These are phyloP conservation scores for Poeciliopsis turrubarensis DNA, from an alignment of 2,113 vertebrate species.

Conservation along the genomic window DNA sequence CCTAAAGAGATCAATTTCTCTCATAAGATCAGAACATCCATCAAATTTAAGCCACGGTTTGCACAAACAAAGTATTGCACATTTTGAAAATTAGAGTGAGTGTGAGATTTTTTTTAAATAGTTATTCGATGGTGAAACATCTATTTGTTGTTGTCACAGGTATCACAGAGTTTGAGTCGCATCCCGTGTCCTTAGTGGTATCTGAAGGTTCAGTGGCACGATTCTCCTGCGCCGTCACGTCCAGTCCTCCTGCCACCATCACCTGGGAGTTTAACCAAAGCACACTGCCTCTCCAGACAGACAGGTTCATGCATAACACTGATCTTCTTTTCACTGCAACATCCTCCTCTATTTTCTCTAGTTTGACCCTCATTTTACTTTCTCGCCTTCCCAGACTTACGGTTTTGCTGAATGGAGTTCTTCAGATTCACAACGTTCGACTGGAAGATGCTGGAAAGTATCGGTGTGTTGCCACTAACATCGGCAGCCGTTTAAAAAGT, in stretches of 20 bases:
- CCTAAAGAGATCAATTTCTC: conserved; percentile 52
- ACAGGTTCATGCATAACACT: conserved; percentile 81
- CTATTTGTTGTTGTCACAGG: conserved; percentile 68
- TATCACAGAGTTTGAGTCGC: conserved; percentile 88
- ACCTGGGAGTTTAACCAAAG: conserved; percentile 95
- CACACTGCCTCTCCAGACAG: conserved; percentile 80
- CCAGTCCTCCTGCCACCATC: conserved; percentile 86
- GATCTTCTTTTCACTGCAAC: background rate
- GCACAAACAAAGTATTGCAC: conserved; percentile 12
- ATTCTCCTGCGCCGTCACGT: conserved; percentile 88
- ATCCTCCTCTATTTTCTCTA: background rate
- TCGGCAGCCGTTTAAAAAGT: conserved; percentile 84
- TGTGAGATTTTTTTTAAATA: background rate
- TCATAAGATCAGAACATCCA: conserved; percentile 52
- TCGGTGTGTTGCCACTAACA: conserved; percentile 87
- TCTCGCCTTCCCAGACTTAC: conserved; percentile 83
- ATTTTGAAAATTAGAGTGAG: background rate
- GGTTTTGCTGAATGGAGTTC: conserved; percentile 87
- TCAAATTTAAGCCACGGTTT: conserved; percentile 48
- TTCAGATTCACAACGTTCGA: conserved; percentile 91
- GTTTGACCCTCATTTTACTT: conserved; percentile 1
- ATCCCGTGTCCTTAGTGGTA: conserved; percentile 84
- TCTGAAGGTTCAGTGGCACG: conserved; percentile 88
- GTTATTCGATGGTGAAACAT: background rate
- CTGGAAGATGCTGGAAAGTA: conserved; percentile 87